phyloP scores from a whole-genome alignment of 2,113 vertebrate species.

The Sinocyclocheilus rhinocerous region DNA sequence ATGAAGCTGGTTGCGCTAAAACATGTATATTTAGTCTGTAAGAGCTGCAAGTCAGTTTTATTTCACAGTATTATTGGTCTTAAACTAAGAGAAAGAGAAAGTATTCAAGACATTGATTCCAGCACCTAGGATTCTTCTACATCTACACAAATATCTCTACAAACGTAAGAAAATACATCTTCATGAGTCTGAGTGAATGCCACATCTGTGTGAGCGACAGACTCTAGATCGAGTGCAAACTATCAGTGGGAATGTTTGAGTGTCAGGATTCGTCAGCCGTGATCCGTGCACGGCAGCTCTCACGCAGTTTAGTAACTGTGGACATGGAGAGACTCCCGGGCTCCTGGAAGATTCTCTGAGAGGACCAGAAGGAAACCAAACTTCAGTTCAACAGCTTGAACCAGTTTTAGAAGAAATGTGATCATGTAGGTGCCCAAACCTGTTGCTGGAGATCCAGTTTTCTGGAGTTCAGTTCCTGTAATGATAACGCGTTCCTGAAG shows the following conservation, averaged over 20 bases:
- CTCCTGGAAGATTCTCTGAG: slow-evolving; percentile 80
- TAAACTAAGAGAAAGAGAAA: neutral
- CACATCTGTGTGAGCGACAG: no score
- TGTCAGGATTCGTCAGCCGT: slow-evolving; percentile 65
- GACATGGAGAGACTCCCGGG: slow-evolving; percentile 86
- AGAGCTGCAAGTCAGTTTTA: no score
- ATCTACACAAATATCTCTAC: neutral
- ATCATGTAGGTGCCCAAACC: no score
- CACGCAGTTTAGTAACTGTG: slow-evolving; percentile 82
- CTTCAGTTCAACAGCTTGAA: no score
- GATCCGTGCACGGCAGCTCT: slow-evolving; percentile 76
- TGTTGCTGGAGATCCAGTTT: no score
- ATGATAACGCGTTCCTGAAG: no score
- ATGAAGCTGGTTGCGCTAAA: no score
- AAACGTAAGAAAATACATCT: slow-evolving; percentile 22
- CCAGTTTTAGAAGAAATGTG: no score
- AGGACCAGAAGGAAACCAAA: neutral
- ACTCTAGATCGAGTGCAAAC: slow-evolving; percentile 39
- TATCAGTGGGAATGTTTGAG: slow-evolving; percentile 66
- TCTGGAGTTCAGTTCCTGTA: no score
- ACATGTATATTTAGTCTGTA: no score
- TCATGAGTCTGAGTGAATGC: slow-evolving; percentile 36
- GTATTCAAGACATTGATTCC: neutral
- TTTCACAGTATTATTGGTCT: slow-evolving; percentile 34
- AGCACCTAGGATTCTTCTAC: neutral